Evolutionary conservation across 2,113 vertebrate genomes (phyloP).

Genomic region (Origma solitaria): DNA sequence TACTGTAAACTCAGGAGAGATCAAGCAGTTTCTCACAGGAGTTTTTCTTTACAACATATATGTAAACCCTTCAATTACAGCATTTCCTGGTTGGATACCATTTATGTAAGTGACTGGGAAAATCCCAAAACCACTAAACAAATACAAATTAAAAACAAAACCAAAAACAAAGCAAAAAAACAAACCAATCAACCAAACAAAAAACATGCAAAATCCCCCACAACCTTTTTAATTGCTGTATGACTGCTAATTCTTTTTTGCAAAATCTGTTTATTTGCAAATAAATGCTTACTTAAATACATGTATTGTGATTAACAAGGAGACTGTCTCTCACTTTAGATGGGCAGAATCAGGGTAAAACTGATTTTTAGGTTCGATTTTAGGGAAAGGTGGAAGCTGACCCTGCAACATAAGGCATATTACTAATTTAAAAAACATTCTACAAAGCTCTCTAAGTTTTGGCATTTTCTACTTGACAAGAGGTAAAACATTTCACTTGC

Average conservation of each 20-base stretch:
- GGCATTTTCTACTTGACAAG: background rate
- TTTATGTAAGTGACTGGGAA: background rate
- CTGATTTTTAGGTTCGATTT: background rate
- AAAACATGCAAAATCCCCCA: accelerated
- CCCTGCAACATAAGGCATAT: accelerated
- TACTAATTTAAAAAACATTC: background rate
- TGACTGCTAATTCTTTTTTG: background rate
- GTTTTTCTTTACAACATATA: background rate
- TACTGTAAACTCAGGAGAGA: background rate
- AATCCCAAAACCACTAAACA: background rate
- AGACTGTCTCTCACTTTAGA: background rate
- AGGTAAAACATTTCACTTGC: background rate
- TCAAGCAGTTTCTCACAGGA: background rate
- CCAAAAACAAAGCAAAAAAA: background rate
- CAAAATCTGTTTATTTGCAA: background rate
- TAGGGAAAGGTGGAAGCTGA: background rate
- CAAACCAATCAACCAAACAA: no score
- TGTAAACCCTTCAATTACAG: background rate
- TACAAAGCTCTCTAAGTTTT: background rate
- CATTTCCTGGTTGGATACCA: background rate
- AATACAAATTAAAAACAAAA: background rate
- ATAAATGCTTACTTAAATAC: background rate
- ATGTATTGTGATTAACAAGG: background rate
- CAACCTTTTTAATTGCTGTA: background rate
- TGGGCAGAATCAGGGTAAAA: background rate